phyloP scores from a whole-genome alignment of 2,113 vertebrate species.

The Rhinopomastus cyanomelas region DNA sequence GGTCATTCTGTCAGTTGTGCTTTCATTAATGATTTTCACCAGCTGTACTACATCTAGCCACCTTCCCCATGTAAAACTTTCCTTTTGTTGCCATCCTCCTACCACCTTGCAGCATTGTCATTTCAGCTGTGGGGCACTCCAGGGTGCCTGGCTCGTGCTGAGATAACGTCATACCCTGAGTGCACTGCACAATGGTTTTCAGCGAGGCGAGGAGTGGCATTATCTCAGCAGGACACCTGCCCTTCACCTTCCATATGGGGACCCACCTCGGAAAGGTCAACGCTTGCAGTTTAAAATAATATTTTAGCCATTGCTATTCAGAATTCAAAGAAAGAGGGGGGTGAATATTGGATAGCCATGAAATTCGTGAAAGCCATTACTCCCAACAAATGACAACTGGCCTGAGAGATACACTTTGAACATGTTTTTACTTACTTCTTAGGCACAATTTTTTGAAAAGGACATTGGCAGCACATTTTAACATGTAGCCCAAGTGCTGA shows the following conservation, averaged over 20 bases:
- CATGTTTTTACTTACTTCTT: background rate
- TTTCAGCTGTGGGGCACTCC: slow-evolving; percentile 5
- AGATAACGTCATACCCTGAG: slow-evolving; percentile 11
- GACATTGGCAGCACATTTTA: background rate
- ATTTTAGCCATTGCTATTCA: slow-evolving; percentile 46
- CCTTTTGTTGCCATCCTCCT: background rate
- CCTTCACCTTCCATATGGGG: slow-evolving; percentile 48
- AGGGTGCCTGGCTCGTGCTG: slow-evolving; percentile 2
- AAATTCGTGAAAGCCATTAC: slow-evolving; percentile 33
- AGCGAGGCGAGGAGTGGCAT: slow-evolving; percentile 55
- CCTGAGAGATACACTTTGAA: background rate
- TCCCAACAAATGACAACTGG: background rate
- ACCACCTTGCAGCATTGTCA: slow-evolving; percentile 21
- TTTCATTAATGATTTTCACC: slow-evolving; percentile 22
- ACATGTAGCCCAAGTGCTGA: background rate
- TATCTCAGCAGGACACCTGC: slow-evolving; percentile 65
- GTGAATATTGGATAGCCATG: slow-evolving; percentile 7
- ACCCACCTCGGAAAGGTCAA: slow-evolving; percentile 53
- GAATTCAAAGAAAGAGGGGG: slow-evolving; percentile 39
- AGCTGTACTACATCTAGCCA: background rate
- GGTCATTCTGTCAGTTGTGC: background rate
- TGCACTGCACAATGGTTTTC: slow-evolving; percentile 56
- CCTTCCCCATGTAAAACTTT: background rate
- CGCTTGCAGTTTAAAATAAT: slow-evolving; percentile 47
- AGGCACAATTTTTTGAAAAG: background rate